A percentile compares a stretch with the other conserved stretches of the same genome.
phyloP scores from a whole-genome alignment of 2,888 invertebrate species.

The Hydrotaea diabolus region DNA sequence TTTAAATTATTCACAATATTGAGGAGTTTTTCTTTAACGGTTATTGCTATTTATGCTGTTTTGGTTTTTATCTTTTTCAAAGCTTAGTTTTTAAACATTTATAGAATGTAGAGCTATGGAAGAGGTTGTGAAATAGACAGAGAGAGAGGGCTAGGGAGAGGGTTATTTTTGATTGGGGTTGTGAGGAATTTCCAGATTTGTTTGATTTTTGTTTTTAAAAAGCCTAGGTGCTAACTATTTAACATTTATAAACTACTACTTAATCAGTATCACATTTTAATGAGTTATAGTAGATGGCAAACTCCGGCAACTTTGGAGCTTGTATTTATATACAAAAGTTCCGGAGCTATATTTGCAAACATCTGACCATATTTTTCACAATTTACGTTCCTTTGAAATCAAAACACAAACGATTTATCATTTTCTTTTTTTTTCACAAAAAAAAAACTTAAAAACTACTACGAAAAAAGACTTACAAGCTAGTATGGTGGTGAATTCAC shows the following conservation, averaged over 20 bases:
- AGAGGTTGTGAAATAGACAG: no score
- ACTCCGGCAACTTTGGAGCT: conserved; percentile 49
- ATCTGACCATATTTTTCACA: conserved; percentile 68
- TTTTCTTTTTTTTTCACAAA: conserved; percentile 31
- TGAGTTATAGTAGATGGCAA: conserved; percentile 68
- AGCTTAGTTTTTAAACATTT: conserved; percentile 41
- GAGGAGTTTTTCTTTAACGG: conserved; percentile 54
- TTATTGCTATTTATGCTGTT: conserved; percentile 37
- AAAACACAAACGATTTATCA: conserved; percentile 64
- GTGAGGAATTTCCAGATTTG: conserved; percentile 24
- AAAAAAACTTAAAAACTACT: conserved; percentile 63
- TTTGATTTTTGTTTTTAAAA: conserved; percentile 47
- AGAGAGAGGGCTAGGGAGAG: not conserved
- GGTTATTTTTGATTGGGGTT: not conserved
- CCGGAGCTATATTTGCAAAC: conserved; percentile 65
- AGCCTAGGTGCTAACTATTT: conserved; percentile 68
- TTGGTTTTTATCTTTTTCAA: conserved; percentile 25
- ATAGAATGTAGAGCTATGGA: conserved; percentile 26
- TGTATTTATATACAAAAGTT: conserved; percentile 47
- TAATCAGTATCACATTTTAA: conserved; percentile 68
- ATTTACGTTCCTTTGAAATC: conserved; percentile 68
- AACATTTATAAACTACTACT: conserved; percentile 66
- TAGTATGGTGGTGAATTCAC: conserved; percentile 69
- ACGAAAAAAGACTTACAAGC: conserved; percentile 57
- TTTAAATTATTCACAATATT: conserved; percentile 59